A percentile compares a stretch with the other conserved stretches of the same genome.
Conservation (phyloP, 2,113 vertebrate genomes). For the Pogonocichla stellata region DNA sequence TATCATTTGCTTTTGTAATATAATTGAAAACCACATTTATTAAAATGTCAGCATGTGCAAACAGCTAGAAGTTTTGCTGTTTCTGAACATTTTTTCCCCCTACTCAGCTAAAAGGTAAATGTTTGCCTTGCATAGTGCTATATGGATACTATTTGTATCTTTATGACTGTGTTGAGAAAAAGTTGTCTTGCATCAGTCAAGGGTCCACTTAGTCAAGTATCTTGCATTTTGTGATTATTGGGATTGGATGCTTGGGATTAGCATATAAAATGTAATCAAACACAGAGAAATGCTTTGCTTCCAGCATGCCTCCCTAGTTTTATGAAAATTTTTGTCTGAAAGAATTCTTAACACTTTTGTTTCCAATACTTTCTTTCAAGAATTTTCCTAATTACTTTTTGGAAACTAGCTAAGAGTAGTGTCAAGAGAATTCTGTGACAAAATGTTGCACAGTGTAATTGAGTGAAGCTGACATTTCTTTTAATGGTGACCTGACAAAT, state of each 20-base stretch:
- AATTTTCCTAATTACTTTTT: not conserved
- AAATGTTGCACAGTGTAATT: not conserved
- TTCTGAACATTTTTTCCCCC: not conserved
- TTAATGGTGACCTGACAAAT: not conserved
- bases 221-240: not conserved
- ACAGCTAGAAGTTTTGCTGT: not conserved
- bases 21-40: not conserved
- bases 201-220: not conserved
- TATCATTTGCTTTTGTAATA: not conserved
- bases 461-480: accelerated
- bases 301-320: not conserved
- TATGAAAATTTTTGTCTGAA: not conserved
- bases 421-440: not conserved
- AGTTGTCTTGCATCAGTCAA: not conserved
- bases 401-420: not conserved
- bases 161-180: not conserved
- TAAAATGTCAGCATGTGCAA: not conserved
- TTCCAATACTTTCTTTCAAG: not conserved
- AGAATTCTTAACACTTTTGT: not conserved
- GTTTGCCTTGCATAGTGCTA: not conserved
- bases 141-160: not conserved
- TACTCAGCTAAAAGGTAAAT: not conserved
- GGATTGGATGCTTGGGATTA: not conserved
- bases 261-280: not conserved
- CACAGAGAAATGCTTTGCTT: not conserved